Conservation (phyloP, 2,888 invertebrate genomes). For the Lepeophtheirus nordmannii region DNA sequence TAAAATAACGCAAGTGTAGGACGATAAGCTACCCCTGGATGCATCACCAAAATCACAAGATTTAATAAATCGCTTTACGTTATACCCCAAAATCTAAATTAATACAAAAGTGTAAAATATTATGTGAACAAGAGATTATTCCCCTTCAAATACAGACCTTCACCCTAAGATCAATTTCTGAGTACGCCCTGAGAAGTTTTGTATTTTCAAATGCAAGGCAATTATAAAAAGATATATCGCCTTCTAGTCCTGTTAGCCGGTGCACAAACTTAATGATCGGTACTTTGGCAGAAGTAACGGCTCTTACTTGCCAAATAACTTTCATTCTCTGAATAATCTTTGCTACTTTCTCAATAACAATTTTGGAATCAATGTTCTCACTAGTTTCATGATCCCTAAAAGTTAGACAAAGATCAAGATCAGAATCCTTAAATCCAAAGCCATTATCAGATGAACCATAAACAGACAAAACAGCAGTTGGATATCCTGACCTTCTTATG, state of each 20-base stretch:
- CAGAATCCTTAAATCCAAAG: conserved; percentile 42
- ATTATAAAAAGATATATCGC: conserved; percentile 42
- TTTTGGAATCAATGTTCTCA: conserved; percentile 28
- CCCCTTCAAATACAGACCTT: conserved; percentile 16
- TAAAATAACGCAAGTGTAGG: conserved; percentile 46
- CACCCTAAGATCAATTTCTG: conserved; percentile 39
- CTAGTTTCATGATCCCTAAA: conserved; percentile 35
- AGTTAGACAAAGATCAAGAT: conserved; percentile 45
- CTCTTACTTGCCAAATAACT: conserved; percentile 34
- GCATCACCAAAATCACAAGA: conserved; percentile 45
- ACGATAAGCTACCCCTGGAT: conserved; percentile 44
- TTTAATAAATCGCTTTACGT: conserved; percentile 43
- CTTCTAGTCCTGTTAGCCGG: conserved; percentile 36
- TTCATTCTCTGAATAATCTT: conserved; percentile 33
- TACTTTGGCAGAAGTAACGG: conserved; percentile 44
- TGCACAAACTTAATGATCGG: conserved; percentile 45
- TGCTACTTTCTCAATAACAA: conserved; percentile 35
- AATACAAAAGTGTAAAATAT: conserved; percentile 17
- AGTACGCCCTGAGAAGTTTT: conserved; percentile 38
- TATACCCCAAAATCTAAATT: conserved; percentile 37
- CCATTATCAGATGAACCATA: conserved; percentile 47
- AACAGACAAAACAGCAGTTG: conserved; percentile 37
- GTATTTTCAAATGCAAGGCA: conserved; percentile 43
- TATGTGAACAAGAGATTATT: background rate
- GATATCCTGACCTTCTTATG: conserved; percentile 28